A percentile compares a stretch with the other conserved stretches of the same genome.
These are phyloP conservation scores for Hyperopisus bebe DNA, from an alignment of 2,113 vertebrate species.

Conservation along the genomic window DNA sequence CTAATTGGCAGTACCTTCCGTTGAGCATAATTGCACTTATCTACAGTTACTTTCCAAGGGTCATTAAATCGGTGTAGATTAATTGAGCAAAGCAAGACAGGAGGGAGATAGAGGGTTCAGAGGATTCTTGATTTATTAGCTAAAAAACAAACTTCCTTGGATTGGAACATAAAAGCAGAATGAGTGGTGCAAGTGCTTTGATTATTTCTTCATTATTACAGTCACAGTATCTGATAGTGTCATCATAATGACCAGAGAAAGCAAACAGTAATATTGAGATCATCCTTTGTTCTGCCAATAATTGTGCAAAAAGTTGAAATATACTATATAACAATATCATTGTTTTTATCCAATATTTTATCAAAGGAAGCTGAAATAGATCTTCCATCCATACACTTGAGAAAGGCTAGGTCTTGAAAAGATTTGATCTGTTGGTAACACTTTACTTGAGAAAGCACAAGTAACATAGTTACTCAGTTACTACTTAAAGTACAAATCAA, in stretches of 20 bases:
- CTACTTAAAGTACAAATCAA: not conserved
- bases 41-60: conserved; percentile 35
- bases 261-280: not conserved
- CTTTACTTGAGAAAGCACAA: not conserved
- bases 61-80: conserved; percentile 45
- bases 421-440: not conserved
- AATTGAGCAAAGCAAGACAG: conserved; percentile 36
- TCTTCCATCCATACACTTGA: not conserved
- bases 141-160: conserved; percentile 30
- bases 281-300: not conserved
- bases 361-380: not conserved
- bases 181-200: not conserved
- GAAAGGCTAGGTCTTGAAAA: not conserved
- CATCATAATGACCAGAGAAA: not conserved
- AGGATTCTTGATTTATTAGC: conserved; percentile 31
- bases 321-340: not conserved
- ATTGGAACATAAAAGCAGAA: not conserved
- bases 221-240: not conserved
- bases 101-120: conserved; percentile 20
- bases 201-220: not conserved
- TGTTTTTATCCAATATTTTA: not conserved
- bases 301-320: not conserved
- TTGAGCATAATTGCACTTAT: conserved; percentile 41
- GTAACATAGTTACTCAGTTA: not conserved
- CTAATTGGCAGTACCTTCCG: conserved; percentile 33